phyloP scores from a whole-genome alignment of 2,888 invertebrate species.

The Xanthorhoe spadicearia region DNA sequence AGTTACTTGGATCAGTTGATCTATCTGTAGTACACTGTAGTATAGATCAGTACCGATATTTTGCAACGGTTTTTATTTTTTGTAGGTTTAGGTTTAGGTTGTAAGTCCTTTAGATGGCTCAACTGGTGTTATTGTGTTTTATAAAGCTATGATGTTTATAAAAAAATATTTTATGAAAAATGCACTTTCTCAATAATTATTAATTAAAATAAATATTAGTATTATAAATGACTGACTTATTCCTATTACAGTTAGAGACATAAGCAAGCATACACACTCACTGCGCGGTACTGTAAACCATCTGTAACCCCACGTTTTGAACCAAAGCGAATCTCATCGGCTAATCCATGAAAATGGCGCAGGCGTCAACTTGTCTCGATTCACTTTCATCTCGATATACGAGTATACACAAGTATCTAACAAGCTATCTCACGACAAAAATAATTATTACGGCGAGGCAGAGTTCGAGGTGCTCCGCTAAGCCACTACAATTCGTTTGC shows the following conservation, averaged over 20 bases:
- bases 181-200: too few species aligned
- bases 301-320: slow-evolving; percentile 27
- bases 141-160: too few species aligned
- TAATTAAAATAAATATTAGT: too few species aligned
- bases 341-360: slow-evolving; percentile 74
- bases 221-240: background rate
- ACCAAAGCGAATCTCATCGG: slow-evolving; percentile 55
- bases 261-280: background rate
- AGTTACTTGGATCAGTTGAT: too few species aligned
- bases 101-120: too few species aligned
- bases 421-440: slow-evolving; percentile 73
- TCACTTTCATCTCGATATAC: slow-evolving; percentile 80
- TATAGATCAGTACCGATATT: too few species aligned
- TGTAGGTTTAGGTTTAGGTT: too few species aligned
- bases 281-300: slow-evolving; percentile 4
- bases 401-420: slow-evolving; percentile 55
- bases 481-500: slow-evolving; percentile 83
- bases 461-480: slow-evolving; percentile 75
- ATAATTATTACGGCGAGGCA: slow-evolving; percentile 76
- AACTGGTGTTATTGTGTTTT: too few species aligned
- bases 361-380: slow-evolving; percentile 74
- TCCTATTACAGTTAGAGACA: background rate
- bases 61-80: too few species aligned
- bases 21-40: too few species aligned
- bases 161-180: too few species aligned